Conservation (phyloP, 1,140 invertebrate species). For the Meloidogyne hapla region DNA sequence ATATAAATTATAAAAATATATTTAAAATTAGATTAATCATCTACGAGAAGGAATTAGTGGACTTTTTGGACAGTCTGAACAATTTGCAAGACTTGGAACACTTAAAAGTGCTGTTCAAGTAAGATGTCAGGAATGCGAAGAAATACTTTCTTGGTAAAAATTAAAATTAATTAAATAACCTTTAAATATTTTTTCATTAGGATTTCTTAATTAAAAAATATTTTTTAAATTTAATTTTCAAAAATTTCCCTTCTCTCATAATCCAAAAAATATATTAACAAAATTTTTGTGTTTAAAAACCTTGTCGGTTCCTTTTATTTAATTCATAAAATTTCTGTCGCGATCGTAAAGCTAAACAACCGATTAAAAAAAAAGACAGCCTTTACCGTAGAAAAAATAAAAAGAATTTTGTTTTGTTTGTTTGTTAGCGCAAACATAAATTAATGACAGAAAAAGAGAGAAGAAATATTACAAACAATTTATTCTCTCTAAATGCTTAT, state of each 20-base stretch:
- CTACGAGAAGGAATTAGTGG: constrained; percentile 50
- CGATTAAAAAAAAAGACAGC: neutral
- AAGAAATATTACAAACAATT: neutral
- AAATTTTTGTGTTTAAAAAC: neutral
- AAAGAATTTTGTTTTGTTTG: neutral
- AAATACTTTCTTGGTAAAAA: constrained; percentile 56
- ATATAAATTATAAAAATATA: too few relatives aligned
- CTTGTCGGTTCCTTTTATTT: neutral
- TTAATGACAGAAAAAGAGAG: neutral
- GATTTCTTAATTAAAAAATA: too few relatives aligned
- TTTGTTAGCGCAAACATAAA: neutral
- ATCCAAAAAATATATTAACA: too few relatives aligned
- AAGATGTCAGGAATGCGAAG: constrained; percentile 56
- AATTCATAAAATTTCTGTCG: neutral
- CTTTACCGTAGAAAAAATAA: neutral
- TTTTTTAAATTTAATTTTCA: too few relatives aligned
- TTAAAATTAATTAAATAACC: too few relatives aligned
- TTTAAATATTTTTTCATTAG: too few relatives aligned
- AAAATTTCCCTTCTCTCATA: too few relatives aligned
- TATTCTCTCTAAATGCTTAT: too few relatives aligned
- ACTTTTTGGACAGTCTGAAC: constrained; percentile 22
- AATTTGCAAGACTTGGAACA: constrained; percentile 42
- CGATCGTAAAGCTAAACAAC: constrained; percentile 2
- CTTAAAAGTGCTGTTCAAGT: constrained; percentile 58
- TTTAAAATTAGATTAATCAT: constrained; percentile 56